A percentile compares a stretch with the other conserved stretches of the same genome.
Conservation (phyloP, 2,797 vertebrate genomes). For the Acanthurus lineatus region DNA sequence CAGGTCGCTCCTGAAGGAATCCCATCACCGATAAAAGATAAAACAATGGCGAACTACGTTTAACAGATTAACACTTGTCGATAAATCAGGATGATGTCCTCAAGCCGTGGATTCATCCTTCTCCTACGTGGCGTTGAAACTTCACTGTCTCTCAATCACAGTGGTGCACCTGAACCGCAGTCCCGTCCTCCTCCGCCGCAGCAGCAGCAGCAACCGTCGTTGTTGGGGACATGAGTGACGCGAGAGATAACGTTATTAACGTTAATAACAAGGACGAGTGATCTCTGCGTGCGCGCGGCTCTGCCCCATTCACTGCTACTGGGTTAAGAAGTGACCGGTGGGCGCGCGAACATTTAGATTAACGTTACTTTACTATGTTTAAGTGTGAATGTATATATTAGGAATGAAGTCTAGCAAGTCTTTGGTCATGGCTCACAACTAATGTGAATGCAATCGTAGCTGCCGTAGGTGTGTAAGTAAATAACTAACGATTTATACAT, state of each 20-base stretch:
- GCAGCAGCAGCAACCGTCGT: conserved; percentile 21
- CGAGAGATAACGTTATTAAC: conserved; percentile 81
- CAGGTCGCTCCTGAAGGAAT: conserved; percentile 67
- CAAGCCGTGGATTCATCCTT: background rate
- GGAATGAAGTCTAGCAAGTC: background rate
- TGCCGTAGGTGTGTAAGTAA: background rate
- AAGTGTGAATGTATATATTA: background rate
- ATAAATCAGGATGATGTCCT: conserved; percentile 16
- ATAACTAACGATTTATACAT: background rate
- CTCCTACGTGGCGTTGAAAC: conserved; percentile 19
- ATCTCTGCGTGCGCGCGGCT: conserved; percentile 66
- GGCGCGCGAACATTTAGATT: conserved; percentile 29
- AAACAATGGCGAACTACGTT: conserved; percentile 29
- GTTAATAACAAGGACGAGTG: conserved; percentile 66
- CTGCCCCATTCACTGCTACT: conserved; percentile 23
- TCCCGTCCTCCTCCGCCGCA: conserved; percentile 40
- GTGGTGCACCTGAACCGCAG: conserved; percentile 76
- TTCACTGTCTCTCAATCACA: conserved; percentile 65
- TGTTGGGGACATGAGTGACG: conserved; percentile 73
- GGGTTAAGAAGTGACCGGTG: conserved; percentile 34
- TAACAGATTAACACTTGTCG: conserved; percentile 35
- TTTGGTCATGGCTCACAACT: too few relatives aligned
- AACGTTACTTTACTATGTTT: background rate
- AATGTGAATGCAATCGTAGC: background rate
- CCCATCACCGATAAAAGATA: conserved; percentile 50